Base-by-base conservation (phyloP, 53 echinoderm and acorn worm species). In the Echinarachnius parma region DNA sequence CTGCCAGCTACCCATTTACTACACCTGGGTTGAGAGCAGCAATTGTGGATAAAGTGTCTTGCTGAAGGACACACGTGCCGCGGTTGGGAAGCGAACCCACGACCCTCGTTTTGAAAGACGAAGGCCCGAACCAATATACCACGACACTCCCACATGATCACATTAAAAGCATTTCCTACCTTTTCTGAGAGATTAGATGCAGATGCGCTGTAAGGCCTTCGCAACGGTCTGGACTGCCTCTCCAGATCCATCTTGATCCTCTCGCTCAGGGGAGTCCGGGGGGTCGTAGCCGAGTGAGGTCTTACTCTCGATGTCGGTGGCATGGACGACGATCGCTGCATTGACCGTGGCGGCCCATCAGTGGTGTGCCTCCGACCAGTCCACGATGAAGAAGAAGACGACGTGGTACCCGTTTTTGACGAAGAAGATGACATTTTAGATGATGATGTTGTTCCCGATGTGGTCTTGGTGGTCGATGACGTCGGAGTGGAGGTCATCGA, bases 181-280 rank as follows among this genome's bases (percentile, higher is more conserved):
- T 42, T 72, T 15, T 72, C 74, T 36, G 74, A 57, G 2, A 72
- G 74, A 36, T 65, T 42, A 28, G 74, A n/a, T n/a, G n/a, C n/a
- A n/a, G n/a, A n/a, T n/a, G n/a, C 74, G 42, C 74, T 72, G 57
- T 56, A 57, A 11, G 74, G 74, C 20, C 74, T 72, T 7, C 56
- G 39, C n/a, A n/a, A n/a, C n/a, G n/a, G n/a, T 14, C 74, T 32
- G 0, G 74, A 56, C 1, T 37, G 37, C 23, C 68, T 49, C 22
- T 68, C 68, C 2, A 13, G 22, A 7, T 34, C 68, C 7, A 42
- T 28, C 25, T 26, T 46, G 28, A 42, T 4, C 29, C 68, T 55
- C 14, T 72, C 56, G 28, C 74, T 72, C 26, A 55, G 34, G 8
- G 55, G 74, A 5, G 74, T 72, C 7, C 53, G 68, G 37, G n/a